Evolutionary conservation across 2,797 vertebrate genomes (phyloP), one percentile per base, ranked within the genome.

Genomic region (Pangasius macronema): DNA sequence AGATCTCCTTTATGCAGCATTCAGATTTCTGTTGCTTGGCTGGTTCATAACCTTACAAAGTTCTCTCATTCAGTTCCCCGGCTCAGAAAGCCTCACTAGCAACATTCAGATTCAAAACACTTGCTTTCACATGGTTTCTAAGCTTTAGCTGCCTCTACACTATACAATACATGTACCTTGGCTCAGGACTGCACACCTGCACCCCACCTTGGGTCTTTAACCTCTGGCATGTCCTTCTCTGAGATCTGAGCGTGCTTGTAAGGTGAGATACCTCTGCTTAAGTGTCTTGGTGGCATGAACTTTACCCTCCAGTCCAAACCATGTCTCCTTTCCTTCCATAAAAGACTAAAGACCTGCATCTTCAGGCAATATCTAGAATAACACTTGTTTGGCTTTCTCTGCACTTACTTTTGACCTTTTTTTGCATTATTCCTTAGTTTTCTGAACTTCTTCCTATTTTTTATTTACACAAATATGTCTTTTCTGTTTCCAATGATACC

Each of bases 181-280:
- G n/a, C 61, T 82, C 27, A 11, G n/a, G 46, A 83, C n/a, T 1
- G n/a, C 81, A 33, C 81, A 83, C 61, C 81, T 83, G 27, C 46
- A 65, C 39, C 39, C 8, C 16, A 65, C 24, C 61, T 51, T 5
- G 3, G 22, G 59, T 83, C 61, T 83, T 65, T 83, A 83, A 83
- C 81, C 81, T 51, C n/a, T 83, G 61, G 61, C 81, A 51, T 67
- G 61, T 65, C 59, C 61, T 82, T 82, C 59, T 82, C 42, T 49
- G 80, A 46, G 59, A 82, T 49, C 81, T 67, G 81, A 83, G 81
- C 61, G 67, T 51, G 61, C 61, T 30, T 83, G 81, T 83, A 83
- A 83, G 5, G 61, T 22, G 80, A 82, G 80, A 67, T 49, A 27
- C 8, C 61, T 67, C 61, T 49, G 18, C 61, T 51, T 49, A 51